Conservation (phyloP, 2,797 vertebrate species). For the Fistularia commersonii region DNA sequence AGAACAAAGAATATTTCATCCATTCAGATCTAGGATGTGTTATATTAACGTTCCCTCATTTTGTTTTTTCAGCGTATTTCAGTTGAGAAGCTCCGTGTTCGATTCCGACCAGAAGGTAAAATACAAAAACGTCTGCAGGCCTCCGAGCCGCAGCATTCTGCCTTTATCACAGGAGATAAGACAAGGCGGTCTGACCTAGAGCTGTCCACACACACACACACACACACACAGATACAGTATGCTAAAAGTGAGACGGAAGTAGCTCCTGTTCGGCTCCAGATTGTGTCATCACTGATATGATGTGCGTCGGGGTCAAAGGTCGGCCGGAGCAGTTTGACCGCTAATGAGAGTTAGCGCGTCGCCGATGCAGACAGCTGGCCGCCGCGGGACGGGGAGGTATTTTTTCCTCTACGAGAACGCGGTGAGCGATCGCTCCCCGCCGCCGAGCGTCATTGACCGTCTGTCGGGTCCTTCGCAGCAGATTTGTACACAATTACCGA, state of each 20-base stretch:
- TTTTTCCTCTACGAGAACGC: too few species aligned
- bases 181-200: constrained; percentile 46
- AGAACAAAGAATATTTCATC: too few species aligned
- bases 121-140: constrained; percentile 11
- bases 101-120: too few species aligned
- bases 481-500: constrained; percentile 21
- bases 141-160: constrained; percentile 20
- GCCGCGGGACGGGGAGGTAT: too few species aligned
- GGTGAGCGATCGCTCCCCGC: constrained; percentile 20
- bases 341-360: too few species aligned
- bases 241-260: constrained; percentile 43
- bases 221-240: constrained; percentile 32
- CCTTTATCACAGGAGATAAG: constrained; percentile 59
- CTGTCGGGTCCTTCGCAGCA: constrained; percentile 24
- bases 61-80: too few species aligned
- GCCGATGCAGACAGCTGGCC: too few species aligned
- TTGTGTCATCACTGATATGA: constrained; percentile 55
- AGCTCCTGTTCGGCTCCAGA: constrained; percentile 54
- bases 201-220: constrained; percentile 21
- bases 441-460: constrained; percentile 23
- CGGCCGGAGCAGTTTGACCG: too few species aligned
- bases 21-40: too few species aligned
- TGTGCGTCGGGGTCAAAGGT: constrained; percentile 43
- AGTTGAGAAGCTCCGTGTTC: too few species aligned
- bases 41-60: too few species aligned